These are phyloP conservation scores for Arnoldichthys spilopterus DNA, from an alignment of 2,797 vertebrate species.

Conservation along the genomic window DNA sequence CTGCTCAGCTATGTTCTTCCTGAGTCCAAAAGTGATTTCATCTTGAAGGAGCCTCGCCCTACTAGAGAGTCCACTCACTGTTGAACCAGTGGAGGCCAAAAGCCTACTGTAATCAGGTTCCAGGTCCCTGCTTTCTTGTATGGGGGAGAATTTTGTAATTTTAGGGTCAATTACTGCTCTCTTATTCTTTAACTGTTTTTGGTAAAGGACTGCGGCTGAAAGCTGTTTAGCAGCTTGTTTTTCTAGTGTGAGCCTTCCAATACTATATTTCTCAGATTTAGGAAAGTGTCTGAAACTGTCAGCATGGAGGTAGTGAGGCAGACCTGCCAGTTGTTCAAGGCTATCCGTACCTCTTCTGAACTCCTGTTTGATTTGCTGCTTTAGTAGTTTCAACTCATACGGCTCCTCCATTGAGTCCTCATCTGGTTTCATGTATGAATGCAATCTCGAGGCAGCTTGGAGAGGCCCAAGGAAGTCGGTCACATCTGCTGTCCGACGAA, in stretches of 20 bases:
- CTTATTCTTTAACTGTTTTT: slow-evolving; percentile 97
- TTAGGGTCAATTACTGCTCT: slow-evolving; percentile 93
- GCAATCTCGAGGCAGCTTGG: slow-evolving; percentile 85
- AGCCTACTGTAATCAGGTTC: slow-evolving; percentile 93
- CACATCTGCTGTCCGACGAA: slow-evolving; percentile 91
- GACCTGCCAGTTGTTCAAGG: slow-evolving; percentile 89
- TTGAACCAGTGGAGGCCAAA: slow-evolving; percentile 88
- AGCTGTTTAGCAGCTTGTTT: slow-evolving; percentile 99
- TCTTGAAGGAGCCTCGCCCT: slow-evolving; percentile 95
- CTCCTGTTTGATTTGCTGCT: slow-evolving; percentile 99
- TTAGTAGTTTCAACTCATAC: slow-evolving; percentile 96
- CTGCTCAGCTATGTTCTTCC: slow-evolving; percentile 96
- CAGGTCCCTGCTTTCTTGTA: slow-evolving; percentile 94
- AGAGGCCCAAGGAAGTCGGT: slow-evolving; percentile 91
- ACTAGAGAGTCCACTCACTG: slow-evolving; percentile 89
- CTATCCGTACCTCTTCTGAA: slow-evolving; percentile 94
- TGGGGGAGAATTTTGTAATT: slow-evolving; percentile 95
- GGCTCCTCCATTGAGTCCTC: slow-evolving; percentile 98
- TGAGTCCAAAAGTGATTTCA: slow-evolving; percentile 95
- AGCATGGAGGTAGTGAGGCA: slow-evolving; percentile 92
- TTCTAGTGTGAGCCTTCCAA: slow-evolving; percentile 96
- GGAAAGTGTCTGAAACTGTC: slow-evolving; percentile 95
- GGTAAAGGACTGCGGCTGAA: slow-evolving; percentile 92
- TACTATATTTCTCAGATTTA: slow-evolving; percentile 98
- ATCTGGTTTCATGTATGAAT: slow-evolving; percentile 92